Conservation (phyloP, 2,797 vertebrate species). For the Adrianichthys oophorus region DNA sequence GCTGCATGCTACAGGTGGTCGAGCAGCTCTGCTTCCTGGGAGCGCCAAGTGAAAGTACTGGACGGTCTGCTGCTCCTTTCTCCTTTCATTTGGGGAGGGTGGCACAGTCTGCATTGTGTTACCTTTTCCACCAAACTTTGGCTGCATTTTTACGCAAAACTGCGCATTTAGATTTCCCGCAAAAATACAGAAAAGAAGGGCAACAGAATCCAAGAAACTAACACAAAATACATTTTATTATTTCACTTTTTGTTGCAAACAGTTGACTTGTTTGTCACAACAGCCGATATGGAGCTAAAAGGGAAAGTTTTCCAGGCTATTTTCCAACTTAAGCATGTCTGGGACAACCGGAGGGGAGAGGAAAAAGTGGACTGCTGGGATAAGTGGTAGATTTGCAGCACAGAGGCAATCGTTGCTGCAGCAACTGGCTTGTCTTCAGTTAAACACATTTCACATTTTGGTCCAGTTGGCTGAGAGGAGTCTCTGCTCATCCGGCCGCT, state of each 20-base stretch:
- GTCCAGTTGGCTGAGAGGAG: slow-evolving; percentile 3
- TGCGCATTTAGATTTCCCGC: no score
- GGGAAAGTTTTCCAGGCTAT: no score
- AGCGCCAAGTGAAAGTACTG: slow-evolving; percentile 55
- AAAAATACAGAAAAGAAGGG: no score
- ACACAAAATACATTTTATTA: no score
- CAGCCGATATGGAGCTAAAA: no score
- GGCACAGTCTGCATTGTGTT: no score
- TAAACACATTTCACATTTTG: slow-evolving; percentile 6
- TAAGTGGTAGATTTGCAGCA: background rate
- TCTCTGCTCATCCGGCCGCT: background rate
- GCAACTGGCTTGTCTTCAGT: slow-evolving; percentile 5
- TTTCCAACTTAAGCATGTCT: slow-evolving; percentile 43
- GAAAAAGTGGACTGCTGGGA: slow-evolving; percentile 4
- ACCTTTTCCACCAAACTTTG: no score
- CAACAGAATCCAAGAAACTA: no score
- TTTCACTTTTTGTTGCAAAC: no score
- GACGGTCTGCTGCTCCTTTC: slow-evolving; percentile 55
- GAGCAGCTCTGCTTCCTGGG: slow-evolving; percentile 4
- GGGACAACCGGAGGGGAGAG: slow-evolving; percentile 32
- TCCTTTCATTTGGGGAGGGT: slow-evolving; percentile 51
- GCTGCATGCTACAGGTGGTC: slow-evolving; percentile 57
- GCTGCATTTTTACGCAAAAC: no score
- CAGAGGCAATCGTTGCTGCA: slow-evolving; percentile 8
- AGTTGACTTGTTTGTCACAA: no score